These are phyloP conservation scores for Diabrotica virgifera DNA, from an alignment of 1,140 invertebrate genomes.

Conservation along the genomic window DNA sequence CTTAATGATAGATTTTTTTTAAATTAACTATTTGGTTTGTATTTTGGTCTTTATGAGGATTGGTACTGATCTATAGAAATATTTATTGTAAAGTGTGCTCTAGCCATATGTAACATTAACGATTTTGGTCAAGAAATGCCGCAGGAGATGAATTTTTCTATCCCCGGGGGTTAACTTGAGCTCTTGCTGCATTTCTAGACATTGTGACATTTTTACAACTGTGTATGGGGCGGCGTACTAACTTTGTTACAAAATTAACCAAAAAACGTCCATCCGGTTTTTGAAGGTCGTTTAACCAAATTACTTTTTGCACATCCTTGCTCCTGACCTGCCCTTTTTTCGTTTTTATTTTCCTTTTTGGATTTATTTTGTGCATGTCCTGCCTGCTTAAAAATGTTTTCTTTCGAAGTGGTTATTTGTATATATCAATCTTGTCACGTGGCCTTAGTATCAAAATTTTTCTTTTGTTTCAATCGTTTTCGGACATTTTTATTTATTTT, in stretches of 20 bases:
- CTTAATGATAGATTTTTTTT: too few species aligned
- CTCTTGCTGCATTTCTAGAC: constrained; percentile 42
- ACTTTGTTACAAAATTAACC: constrained; percentile 31
- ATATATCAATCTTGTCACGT: constrained; percentile 26
- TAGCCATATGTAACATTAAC: constrained; percentile 13
- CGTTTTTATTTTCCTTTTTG: constrained; percentile 36
- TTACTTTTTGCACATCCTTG: constrained; percentile 50
- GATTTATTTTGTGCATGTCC: constrained; percentile 52
- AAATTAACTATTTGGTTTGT: too few species aligned
- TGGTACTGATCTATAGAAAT: too few species aligned
- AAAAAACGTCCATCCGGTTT: constrained; percentile 55
- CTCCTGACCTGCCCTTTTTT: constrained; percentile 48
- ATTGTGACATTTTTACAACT: constrained; percentile 68
- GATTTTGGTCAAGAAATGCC: constrained; percentile 45
- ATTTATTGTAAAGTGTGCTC: too few species aligned
- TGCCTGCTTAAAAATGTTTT: constrained; percentile 53
- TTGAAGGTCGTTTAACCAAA: constrained; percentile 56
- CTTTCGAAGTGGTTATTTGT: constrained; percentile 48
- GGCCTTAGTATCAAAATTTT: not conserved
- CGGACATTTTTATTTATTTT: too few species aligned
- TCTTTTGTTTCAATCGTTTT: too few species aligned
- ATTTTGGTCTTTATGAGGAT: too few species aligned
- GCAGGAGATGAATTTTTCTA: constrained; percentile 43
- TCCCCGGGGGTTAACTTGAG: constrained; percentile 42
- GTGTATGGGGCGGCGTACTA: constrained; percentile 67